Evolutionary conservation across 2,888 invertebrate genomes (phyloP).

Genomic region (Chrysolina americana): DNA sequence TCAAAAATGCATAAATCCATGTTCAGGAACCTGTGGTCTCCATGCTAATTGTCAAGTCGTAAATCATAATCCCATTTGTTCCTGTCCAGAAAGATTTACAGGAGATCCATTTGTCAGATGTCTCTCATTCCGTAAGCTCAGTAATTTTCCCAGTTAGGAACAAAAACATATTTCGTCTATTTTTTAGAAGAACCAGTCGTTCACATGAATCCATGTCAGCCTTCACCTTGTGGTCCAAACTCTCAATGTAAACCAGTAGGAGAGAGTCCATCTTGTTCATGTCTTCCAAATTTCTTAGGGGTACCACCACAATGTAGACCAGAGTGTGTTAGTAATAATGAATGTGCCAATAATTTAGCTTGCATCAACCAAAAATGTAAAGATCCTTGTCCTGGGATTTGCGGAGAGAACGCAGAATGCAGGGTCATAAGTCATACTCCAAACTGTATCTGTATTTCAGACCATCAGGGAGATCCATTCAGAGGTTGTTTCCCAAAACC

Average conservation of each 20-base stretch:
- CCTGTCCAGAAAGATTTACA: conserved; percentile 77
- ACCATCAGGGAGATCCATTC: conserved; percentile 85
- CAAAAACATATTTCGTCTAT: conserved; percentile 14
- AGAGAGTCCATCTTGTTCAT: conserved; percentile 82
- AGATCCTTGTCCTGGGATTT: conserved; percentile 81
- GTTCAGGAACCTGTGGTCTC: conserved; percentile 85
- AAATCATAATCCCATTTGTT: conserved; percentile 86
- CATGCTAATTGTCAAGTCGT: conserved; percentile 83
- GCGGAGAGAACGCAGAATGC: conserved; percentile 82
- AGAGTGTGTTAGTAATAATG: conserved; percentile 84
- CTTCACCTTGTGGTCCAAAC: conserved; percentile 87
- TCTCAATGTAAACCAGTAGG: conserved; percentile 79
- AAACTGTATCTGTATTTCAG: conserved; percentile 78
- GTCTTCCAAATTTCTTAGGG: conserved; percentile 78
- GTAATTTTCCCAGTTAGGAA: not conserved
- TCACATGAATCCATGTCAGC: conserved; percentile 79
- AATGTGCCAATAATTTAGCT: conserved; percentile 79
- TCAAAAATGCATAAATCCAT: conserved; percentile 87
- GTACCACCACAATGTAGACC: conserved; percentile 84
- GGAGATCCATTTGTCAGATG: conserved; percentile 87
- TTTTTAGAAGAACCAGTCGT: conserved; percentile 62
- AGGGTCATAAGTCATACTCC: conserved; percentile 83
- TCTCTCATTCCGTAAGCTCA: conserved; percentile 63
- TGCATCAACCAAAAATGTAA: conserved; percentile 84
- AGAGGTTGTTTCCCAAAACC: conserved; percentile 72